Conservation (phyloP, 30 jellyfish, hydroid and myxozoan species). For the Aurelia aurita region DNA sequence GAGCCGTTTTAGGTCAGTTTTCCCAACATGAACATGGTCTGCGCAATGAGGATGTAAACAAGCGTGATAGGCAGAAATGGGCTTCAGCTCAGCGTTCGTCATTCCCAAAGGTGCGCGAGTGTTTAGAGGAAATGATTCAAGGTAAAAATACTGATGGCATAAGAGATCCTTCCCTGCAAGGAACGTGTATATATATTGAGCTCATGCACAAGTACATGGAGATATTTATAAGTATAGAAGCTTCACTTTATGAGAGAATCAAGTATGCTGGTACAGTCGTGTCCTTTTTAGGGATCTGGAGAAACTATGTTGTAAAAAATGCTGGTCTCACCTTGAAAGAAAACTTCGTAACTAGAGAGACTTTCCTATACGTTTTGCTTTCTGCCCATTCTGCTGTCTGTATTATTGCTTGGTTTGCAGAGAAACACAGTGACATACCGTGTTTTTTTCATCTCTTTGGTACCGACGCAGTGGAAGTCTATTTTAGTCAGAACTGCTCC, state of each 20-base stretch:
- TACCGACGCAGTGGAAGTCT: constrained; percentile 54
- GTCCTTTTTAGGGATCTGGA: constrained; percentile 55
- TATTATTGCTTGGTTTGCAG: constrained; percentile 39
- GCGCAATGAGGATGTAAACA: constrained; percentile 32
- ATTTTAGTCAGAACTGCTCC: constrained; percentile 47
- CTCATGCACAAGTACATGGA: constrained; percentile 19
- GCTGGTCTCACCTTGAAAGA: constrained; percentile 22
- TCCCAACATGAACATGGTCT: constrained; percentile 32
- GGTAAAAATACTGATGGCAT: constrained; percentile 2
- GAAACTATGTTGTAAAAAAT: constrained; percentile 18
- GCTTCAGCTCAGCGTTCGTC: constrained; percentile 25
- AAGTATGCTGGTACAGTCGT: constrained; percentile 47
- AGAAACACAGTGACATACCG: constrained; percentile 13
- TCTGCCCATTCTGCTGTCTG: constrained; percentile 50
- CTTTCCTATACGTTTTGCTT: constrained; percentile 35
- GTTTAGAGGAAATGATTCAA: background rate
- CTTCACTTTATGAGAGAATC: constrained; percentile 34
- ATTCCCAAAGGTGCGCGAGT: constrained; percentile 7
- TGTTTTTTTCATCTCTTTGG: constrained; percentile 46
- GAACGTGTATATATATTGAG: constrained; percentile 46
- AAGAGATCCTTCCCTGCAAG: constrained; percentile 46
- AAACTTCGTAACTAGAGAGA: constrained; percentile 32
- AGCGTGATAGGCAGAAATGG: constrained; percentile 40
- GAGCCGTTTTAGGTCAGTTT: constrained; percentile 8
- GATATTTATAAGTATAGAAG: constrained; percentile 46